Evolutionary conservation across 1,140 invertebrate genomes (phyloP), one percentile per base, ranked within the genome.

Genomic region (Cydia strobilella): DNA sequence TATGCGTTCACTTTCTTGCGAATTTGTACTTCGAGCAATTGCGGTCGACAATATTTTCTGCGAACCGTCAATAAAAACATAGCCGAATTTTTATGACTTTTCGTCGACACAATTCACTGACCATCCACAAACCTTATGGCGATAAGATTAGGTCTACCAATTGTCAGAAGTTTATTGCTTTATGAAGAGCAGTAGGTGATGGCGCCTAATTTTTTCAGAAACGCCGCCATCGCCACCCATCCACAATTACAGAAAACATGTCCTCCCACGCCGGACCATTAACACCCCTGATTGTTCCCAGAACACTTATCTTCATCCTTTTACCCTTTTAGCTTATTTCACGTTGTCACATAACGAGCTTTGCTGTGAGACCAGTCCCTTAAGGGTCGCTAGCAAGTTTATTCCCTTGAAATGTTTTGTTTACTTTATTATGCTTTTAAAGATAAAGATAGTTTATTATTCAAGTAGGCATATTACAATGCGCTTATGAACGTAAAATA

Each of bases 251-350:
- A n/a, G 9, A 59, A 23, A 59, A 59, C 54, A 23, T 12, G 54
- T 23, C 18, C 20, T 59, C 20, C 54, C 54, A 59, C 18, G 54
- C 54, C 18, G 54, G 54, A 2, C 54, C 54, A 59, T 59, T 59
- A 59, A 23, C 18, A 59, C 2, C 18, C 65, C 25, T 35, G n/a
- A 69, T 69, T 69, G 65, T 69, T 69, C 65, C 65, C 65, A 35
- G 65, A 35, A 42, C 13, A 35, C 15, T 69, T 69, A 69, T 69
- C 31, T 65, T 62, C 10, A 18, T 20, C 54, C 20, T 45, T 20
- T 27, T 31, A 69, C 65, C 65, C 65, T 69, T 69, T 69, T 69
- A 69, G 65, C 65, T 69, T 63, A 25, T 25, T 66, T 63, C 15
- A 35, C 9, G 65, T 69, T 69, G 23, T 69, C 65, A 10, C 65